A percentile compares a stretch with the other conserved stretches of the same genome.
phyloP scores from a whole-genome alignment of 2,113 vertebrate genomes.

The Megaceryle maxima region DNA sequence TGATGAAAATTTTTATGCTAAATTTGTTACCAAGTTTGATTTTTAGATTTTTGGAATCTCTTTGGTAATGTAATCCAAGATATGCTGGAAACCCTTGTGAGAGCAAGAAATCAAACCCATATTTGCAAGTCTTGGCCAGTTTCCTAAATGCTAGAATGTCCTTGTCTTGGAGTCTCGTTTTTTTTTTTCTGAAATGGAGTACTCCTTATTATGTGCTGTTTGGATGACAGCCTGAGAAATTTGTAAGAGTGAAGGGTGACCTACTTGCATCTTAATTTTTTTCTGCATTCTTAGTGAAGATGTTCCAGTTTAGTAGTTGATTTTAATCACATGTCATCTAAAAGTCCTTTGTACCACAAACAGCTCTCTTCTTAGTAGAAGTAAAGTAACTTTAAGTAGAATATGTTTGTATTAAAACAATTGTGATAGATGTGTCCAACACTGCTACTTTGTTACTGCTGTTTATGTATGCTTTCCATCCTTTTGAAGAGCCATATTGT shows the following conservation, averaged over 20 bases:
- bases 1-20: not conserved
- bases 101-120: constrained; percentile 31
- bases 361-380: constrained; percentile 24
- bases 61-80: not conserved
- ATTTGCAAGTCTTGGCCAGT: constrained; percentile 3
- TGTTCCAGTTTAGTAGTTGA: not conserved
- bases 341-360: not conserved
- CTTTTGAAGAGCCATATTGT: not conserved
- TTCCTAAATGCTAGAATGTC: not conserved
- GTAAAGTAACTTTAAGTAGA: not conserved
- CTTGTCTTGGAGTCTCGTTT: not conserved
- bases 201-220: not conserved
- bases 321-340: constrained; percentile 20
- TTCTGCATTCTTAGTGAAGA: not conserved
- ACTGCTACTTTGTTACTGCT: not conserved
- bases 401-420: not conserved
- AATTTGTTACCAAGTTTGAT: constrained; percentile 1
- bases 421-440: not conserved
- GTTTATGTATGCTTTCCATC: not conserved
- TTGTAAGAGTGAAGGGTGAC: not conserved
- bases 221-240: constrained; percentile 10
- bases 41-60: not conserved
- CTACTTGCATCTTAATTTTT: not conserved
- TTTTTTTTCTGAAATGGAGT: not conserved
- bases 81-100: not conserved